Percentiles rank a stretch among this genome's conserved stretches.
These are phyloP conservation scores for Melanocharis versteri DNA, from an alignment of 2,113 vertebrate genomes.

Conservation along the genomic window DNA sequence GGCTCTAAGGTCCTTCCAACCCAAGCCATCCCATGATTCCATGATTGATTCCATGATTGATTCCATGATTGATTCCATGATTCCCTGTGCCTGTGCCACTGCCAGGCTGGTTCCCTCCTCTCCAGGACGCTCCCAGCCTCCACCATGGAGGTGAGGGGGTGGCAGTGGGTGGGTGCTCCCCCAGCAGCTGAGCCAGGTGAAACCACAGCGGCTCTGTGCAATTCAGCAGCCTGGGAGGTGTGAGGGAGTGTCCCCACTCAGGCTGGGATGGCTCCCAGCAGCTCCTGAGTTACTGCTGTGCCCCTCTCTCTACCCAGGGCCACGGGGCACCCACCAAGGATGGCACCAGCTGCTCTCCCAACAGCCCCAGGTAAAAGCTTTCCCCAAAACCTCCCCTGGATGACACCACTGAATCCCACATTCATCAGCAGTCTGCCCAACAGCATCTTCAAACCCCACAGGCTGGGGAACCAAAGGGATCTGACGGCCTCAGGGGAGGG, in stretches of 20 bases:
- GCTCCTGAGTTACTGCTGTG: neutral
- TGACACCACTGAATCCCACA: neutral
- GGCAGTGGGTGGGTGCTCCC: neutral
- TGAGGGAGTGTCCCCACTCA: neutral
- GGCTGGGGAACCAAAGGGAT: neutral
- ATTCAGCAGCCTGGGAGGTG: neutral
- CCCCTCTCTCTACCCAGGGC: neutral
- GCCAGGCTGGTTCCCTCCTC: neutral
- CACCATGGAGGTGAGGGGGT: neutral
- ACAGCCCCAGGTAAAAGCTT: neutral
- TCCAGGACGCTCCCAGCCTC: rapidly evolving
- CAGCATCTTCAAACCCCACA: neutral
- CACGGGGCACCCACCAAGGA: neutral
- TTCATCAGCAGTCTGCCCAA: neutral
- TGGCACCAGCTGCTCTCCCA: neutral
- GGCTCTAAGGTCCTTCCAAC: neutral
- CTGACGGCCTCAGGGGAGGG: neutral
- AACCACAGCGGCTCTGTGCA: neutral
- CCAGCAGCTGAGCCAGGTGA: neutral
- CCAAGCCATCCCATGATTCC: neutral
- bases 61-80: neutral
- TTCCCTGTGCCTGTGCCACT: neutral
- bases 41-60: no score
- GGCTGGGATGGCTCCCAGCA: neutral
- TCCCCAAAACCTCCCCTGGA: neutral